phyloP scores from a whole-genome alignment of 2,888 invertebrate genomes.

The Cosmia trapezina region DNA sequence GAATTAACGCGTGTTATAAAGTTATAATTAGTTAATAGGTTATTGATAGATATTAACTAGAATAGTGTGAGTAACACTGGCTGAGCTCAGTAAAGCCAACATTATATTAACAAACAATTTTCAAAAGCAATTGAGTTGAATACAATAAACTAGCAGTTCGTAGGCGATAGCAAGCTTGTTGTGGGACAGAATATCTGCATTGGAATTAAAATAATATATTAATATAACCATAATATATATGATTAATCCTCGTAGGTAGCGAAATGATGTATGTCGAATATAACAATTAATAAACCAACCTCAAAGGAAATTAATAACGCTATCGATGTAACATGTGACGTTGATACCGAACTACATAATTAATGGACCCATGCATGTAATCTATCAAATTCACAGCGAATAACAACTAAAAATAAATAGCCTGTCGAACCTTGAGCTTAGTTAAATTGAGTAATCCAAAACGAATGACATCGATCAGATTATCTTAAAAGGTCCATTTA shows the following conservation, averaged over 20 bases:
- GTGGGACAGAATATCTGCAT: constrained; percentile 1
- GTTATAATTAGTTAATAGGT: constrained; percentile 16
- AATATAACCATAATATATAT: constrained; percentile 9
- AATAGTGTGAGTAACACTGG: constrained; percentile 22
- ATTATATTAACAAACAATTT: constrained; percentile 18
- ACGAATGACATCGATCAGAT: constrained; percentile 63
- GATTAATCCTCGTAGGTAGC: constrained; percentile 9
- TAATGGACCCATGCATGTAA: constrained; percentile 53
- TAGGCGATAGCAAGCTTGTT: constrained; percentile 19
- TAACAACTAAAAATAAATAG: constrained; percentile 61
- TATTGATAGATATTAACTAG: background rate
- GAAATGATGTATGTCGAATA: constrained; percentile 16
- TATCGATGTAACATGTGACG: constrained; percentile 38
- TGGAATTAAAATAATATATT: background rate
- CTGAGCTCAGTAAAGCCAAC: background rate
- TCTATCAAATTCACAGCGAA: constrained; percentile 64
- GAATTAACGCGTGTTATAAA: constrained; percentile 24
- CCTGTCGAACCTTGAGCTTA: constrained; percentile 65
- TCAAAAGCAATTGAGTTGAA: constrained; percentile 9
- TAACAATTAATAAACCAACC: constrained; percentile 45
- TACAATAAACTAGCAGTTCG: constrained; percentile 5
- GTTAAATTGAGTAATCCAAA: constrained; percentile 69
- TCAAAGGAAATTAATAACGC: constrained; percentile 40
- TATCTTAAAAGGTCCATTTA: constrained; percentile 69
- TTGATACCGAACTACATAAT: constrained; percentile 53